Evolutionary conservation across 2,888 invertebrate genomes (phyloP), one percentile per base, ranked within the genome.

Genomic region (Coelopa pilipes): DNA sequence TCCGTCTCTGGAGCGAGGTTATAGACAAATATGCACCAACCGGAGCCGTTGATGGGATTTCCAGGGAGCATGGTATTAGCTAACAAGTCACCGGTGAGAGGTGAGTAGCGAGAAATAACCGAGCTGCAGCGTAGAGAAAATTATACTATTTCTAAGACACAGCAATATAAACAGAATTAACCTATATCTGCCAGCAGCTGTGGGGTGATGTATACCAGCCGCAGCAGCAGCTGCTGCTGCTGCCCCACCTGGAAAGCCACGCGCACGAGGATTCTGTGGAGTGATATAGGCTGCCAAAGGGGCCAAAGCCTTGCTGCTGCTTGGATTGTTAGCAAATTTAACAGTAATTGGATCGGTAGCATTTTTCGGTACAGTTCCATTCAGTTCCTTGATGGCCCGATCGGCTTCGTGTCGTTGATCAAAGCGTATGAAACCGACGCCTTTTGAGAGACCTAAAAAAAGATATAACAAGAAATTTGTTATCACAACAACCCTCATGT

Each of bases 1-100:
- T 98, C 97, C 5, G 97, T 96, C 88, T 98, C 98, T 10, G 97
- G 96, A 1, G 96, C 96, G 83, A 98, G 90, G 89, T 98, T 98
- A 90, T 97, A 97, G 75, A 98, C 97, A 88, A 97, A 98, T 89
- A 98, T 96, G 80, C 88, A 87, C 88, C 87, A 88, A 74, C 97
- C 97, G 62, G 95, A 94, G 82, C 94, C 94, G 82, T 94, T 93
- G 87, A 94, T 92, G 72, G 94, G 93, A 86, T 94, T 94, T 82
- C 93, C 94, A 86, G 94, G 94, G 85, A 96, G 92, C 90, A 95
- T 92, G 68, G 93, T 93, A 76, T 88, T 88, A 88, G 93, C 89
- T 80, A 94, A 90, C 81, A 95, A 90, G 88, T 95, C 94, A 82
- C 94, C 94, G 78, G 95, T 94, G 87, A 96, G 89, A 80, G 96